A percentile compares a stretch with the other conserved stretches of the same genome.
Conservation (phyloP, 1,140 invertebrate genomes). For the Berghia stephanieae region DNA sequence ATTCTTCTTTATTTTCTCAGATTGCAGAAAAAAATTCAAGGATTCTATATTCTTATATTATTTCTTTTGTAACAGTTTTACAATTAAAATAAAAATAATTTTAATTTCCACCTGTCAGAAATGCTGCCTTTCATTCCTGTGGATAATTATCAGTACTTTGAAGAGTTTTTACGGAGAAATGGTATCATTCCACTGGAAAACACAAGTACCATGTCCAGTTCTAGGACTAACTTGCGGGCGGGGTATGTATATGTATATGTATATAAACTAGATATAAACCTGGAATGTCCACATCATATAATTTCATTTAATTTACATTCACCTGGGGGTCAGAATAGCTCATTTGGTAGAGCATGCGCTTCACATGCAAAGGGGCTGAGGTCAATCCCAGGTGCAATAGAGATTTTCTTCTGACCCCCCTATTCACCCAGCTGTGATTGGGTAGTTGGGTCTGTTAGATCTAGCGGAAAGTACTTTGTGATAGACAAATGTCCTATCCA, state of each 20-base stretch:
- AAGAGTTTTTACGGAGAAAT: conserved; percentile 45
- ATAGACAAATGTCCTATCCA: too few species aligned
- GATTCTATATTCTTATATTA: not conserved
- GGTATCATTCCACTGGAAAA: conserved; percentile 40
- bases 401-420: too few species aligned
- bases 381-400: conserved; percentile 20
- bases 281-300: not conserved
- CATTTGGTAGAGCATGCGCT: too few species aligned
- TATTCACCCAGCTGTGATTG: too few species aligned
- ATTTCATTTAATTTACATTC: not conserved
- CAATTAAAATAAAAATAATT: not conserved
- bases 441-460: too few species aligned
- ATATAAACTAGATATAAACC: not conserved
- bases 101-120: conserved; percentile 35
- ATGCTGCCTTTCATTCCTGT: conserved; percentile 52
- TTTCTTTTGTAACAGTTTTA: not conserved
- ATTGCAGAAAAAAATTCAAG: not conserved
- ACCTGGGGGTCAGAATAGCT: too few species aligned
- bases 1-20: conserved; percentile 6
- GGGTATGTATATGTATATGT: conserved; percentile 25
- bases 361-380: too few species aligned
- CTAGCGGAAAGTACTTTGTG: too few species aligned
- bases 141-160: conserved; percentile 48
- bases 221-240: conserved; percentile 39
- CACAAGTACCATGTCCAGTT: conserved; percentile 48